Evolutionary conservation across 2,888 invertebrate species (phyloP).

Genomic region (Argynnis bischoffii): DNA sequence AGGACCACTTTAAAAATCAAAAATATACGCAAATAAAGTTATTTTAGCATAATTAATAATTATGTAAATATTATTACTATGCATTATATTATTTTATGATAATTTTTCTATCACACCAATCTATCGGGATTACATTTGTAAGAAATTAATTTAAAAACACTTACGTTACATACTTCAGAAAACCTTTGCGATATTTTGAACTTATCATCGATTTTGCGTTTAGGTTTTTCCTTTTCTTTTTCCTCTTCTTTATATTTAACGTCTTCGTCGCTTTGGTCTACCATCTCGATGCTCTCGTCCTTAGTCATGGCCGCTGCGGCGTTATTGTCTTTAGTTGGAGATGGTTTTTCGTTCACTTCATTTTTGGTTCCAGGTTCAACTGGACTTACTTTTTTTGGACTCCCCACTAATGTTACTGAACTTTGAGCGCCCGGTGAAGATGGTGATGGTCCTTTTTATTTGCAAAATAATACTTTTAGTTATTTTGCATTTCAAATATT

Average conservation of each 20-base stretch:
- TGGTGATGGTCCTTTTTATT: conserved; percentile 72
- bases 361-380: conserved; percentile 48
- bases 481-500: background rate
- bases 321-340: conserved; percentile 63
- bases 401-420: conserved; percentile 87
- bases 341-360: conserved; percentile 46
- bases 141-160: background rate
- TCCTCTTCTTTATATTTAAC: conserved; percentile 65
- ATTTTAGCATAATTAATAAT: no score
- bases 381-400: conserved; percentile 70
- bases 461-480: background rate
- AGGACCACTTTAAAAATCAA: no score
- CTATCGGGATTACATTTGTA: background rate
- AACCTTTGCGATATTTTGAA: conserved; percentile 76
- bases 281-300: conserved; percentile 74
- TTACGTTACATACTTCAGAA: conserved; percentile 62
- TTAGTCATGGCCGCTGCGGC: conserved; percentile 61
- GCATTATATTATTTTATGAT: no score
- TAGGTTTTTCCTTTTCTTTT: conserved; percentile 64
- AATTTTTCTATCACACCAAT: no score
- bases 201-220: conserved; percentile 68
- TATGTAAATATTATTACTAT: no score
- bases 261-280: conserved; percentile 75
- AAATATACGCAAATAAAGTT: no score
- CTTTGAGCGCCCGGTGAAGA: conserved; percentile 89